Evolutionary conservation across 2,888 invertebrate genomes (phyloP).

Genomic region (Seira ritae): DNA sequence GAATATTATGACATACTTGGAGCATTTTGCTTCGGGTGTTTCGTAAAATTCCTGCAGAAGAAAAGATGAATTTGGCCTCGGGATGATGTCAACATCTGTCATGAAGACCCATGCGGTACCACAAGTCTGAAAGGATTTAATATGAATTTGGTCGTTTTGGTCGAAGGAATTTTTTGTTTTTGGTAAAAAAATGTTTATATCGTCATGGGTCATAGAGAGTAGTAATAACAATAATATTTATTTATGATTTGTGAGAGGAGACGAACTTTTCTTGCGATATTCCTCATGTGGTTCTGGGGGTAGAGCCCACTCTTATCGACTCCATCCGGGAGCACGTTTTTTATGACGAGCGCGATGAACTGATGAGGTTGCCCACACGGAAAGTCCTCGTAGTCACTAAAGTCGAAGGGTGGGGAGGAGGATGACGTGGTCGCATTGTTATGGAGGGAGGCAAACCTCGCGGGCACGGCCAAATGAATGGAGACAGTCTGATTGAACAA

Average conservation of each 20-base stretch:
- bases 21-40: slow-evolving; percentile 69
- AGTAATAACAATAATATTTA: neutral
- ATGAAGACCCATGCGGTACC: slow-evolving; percentile 86
- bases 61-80: slow-evolving; percentile 84
- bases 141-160: neutral
- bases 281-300: slow-evolving; percentile 92
- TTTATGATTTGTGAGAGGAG: neutral
- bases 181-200: neutral
- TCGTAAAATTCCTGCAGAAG: slow-evolving; percentile 77
- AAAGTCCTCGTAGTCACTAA: slow-evolving; percentile 75
- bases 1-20: slow-evolving; percentile 62
- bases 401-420: slow-evolving; percentile 39
- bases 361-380: slow-evolving; percentile 84
- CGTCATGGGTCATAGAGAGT: neutral
- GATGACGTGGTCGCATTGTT: slow-evolving; percentile 34
- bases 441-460: slow-evolving; percentile 68
- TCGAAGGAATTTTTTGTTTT: neutral
- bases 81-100: slow-evolving; percentile 92
- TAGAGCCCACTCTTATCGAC: slow-evolving; percentile 78
- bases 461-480: slow-evolving; percentile 86
- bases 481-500: slow-evolving; percentile 84
- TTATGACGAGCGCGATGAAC: slow-evolving; percentile 80
- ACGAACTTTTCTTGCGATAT: slow-evolving; percentile 84
- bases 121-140: slow-evolving; percentile 79
- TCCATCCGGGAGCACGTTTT: slow-evolving; percentile 78